Conservation (phyloP, 2,888 invertebrate genomes). For the Drosophila anceps region DNA sequence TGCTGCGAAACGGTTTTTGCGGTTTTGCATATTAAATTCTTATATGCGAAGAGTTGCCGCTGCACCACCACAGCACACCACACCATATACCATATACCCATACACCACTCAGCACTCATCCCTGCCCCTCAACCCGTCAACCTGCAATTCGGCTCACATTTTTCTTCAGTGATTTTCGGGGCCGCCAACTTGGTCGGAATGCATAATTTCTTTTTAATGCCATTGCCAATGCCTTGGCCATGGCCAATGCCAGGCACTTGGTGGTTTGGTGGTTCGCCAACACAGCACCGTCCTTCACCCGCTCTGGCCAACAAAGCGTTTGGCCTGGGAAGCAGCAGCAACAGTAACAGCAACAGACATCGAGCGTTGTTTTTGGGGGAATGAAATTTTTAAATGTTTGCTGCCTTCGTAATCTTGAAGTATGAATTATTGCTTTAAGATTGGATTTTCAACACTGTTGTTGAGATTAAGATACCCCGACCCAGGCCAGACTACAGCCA, state of each 20-base stretch:
- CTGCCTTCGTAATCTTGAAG: conserved; percentile 82
- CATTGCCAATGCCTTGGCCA: conserved; percentile 51
- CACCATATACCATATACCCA: neutral
- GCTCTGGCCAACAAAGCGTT: neutral
- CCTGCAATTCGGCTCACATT: conserved; percentile 55
- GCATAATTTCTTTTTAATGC: conserved; percentile 82
- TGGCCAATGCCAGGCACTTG: conserved; percentile 40
- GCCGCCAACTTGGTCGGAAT: conserved; percentile 79
- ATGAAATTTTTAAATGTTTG: conserved; percentile 82
- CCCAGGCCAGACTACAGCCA: conserved; percentile 25
- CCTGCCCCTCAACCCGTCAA: neutral
- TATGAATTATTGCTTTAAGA: conserved; percentile 84
- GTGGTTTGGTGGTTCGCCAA: neutral
- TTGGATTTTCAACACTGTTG: conserved; percentile 84
- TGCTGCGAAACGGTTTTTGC: conserved; percentile 76
- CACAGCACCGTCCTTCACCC: neutral
- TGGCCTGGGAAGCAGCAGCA: conserved; percentile 1
- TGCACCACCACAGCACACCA: conserved; percentile 13
- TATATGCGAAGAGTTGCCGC: conserved; percentile 51
- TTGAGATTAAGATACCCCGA: conserved; percentile 80
- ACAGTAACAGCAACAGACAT: conserved; percentile 2
- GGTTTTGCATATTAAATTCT: conserved; percentile 83
- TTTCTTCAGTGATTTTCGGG: conserved; percentile 75
- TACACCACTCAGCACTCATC: neutral
- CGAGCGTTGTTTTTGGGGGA: conserved; percentile 25